These are phyloP conservation scores for Equus przewalskii DNA, from an alignment of 2,113 vertebrate genomes.

Conservation along the genomic window DNA sequence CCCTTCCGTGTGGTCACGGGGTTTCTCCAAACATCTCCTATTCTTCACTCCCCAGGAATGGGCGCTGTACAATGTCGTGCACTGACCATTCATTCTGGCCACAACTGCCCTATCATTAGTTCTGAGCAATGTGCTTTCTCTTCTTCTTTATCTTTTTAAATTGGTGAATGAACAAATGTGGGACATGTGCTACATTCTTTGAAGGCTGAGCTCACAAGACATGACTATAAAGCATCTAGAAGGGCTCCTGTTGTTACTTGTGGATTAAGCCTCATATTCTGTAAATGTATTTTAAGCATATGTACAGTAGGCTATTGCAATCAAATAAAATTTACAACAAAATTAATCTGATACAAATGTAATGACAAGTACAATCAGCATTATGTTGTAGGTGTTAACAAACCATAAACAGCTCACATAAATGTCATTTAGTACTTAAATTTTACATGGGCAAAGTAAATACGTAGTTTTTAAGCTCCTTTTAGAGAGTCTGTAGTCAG, in stretches of 20 bases:
- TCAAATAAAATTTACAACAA: constrained; percentile 63
- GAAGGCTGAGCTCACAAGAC: not conserved
- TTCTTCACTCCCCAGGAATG: not conserved
- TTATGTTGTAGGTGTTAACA: constrained; percentile 53
- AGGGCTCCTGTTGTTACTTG: not conserved
- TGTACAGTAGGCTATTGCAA: constrained; percentile 31
- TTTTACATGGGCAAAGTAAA: constrained; percentile 57
- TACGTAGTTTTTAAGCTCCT: constrained; percentile 44
- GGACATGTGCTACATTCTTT: not conserved
- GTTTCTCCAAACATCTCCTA: not conserved
- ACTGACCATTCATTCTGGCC: not conserved
- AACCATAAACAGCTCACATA: constrained; percentile 56
- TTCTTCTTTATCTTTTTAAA: not conserved
- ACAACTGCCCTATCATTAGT: not conserved
- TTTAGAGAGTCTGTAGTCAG: constrained; percentile 51
- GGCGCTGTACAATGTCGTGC: not conserved
- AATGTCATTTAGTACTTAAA: constrained; percentile 53
- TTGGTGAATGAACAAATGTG: not conserved
- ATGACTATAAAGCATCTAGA: not conserved
- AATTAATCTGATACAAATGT: constrained; percentile 68
- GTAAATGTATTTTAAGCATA: constrained; percentile 37
- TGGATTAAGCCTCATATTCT: constrained; percentile 7
- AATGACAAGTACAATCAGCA: constrained; percentile 61
- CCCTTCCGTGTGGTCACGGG: not conserved
- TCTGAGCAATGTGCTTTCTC: not conserved